Evolutionary conservation across 2,888 invertebrate species (phyloP).

Genomic region (Helicoverpa assulta): DNA sequence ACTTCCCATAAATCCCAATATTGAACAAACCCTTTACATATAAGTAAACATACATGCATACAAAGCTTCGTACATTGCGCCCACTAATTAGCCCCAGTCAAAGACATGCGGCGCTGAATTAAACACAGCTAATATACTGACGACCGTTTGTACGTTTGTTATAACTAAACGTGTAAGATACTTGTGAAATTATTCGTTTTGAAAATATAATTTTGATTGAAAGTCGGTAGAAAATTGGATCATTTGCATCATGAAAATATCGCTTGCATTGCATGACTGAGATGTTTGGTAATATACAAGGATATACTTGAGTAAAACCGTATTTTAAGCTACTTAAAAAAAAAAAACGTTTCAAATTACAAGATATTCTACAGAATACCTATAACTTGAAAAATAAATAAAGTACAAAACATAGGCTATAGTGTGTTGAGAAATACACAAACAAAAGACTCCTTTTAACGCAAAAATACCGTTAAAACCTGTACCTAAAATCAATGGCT

Average conservation of each 20-base stretch:
- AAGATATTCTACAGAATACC: background rate
- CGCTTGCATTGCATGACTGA: too few relatives aligned
- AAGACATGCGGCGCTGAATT: slow-evolving; percentile 53
- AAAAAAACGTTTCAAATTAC: too few relatives aligned
- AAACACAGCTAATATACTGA: slow-evolving; percentile 45
- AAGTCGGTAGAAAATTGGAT: too few relatives aligned
- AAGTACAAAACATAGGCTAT: background rate
- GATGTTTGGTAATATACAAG: too few relatives aligned
- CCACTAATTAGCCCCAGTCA: slow-evolving; percentile 56
- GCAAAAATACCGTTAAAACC: background rate
- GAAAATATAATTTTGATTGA: too few relatives aligned
- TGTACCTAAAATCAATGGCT: background rate
- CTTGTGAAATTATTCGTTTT: too few relatives aligned
- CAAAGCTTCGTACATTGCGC: slow-evolving; percentile 18
- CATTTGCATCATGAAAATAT: too few relatives aligned
- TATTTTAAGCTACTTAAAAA: too few relatives aligned
- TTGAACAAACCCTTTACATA: slow-evolving; percentile 10
- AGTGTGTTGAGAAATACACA: background rate
- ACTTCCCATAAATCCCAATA: background rate
- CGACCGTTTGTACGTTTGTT: slow-evolving; percentile 6
- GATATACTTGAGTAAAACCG: too few relatives aligned
- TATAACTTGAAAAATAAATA: background rate
- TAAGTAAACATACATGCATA: background rate
- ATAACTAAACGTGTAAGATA: too few relatives aligned
- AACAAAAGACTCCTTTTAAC: background rate